A percentile compares a stretch with the other conserved stretches of the same genome.
These are phyloP conservation scores for Brachyopa scutellaris DNA, from an alignment of 2,888 invertebrate species.

Conservation along the genomic window DNA sequence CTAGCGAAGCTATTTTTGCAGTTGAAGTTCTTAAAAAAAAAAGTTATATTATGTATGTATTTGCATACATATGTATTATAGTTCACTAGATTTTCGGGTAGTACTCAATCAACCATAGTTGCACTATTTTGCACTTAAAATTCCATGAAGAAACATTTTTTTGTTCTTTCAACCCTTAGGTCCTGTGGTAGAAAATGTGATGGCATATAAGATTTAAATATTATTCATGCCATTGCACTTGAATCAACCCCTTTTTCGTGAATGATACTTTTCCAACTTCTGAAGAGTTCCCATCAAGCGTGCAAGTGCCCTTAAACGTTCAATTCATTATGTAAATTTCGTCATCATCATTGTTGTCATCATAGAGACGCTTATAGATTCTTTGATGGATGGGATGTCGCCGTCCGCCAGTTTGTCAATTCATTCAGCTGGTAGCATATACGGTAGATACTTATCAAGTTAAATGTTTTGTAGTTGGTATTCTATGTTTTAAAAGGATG, in stretches of 20 bases:
- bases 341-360: conserved; percentile 58
- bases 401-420: conserved; percentile 8
- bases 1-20: too few species aligned
- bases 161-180: background rate
- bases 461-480: background rate
- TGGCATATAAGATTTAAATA: conserved; percentile 46
- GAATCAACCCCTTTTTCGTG: conserved; percentile 48
- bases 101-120: too few species aligned
- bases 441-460: conserved; percentile 13
- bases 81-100: too few species aligned
- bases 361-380: conserved; percentile 25
- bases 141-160: background rate
- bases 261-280: conserved; percentile 35
- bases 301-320: conserved; percentile 66
- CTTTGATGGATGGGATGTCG: conserved; percentile 49
- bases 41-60: too few species aligned
- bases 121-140: background rate
- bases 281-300: conserved; percentile 49
- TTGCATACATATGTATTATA: too few species aligned
- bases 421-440: conserved; percentile 38
- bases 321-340: conserved; percentile 73
- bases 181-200: background rate
- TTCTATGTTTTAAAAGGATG: too few species aligned
- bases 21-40: too few species aligned
- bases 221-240: conserved; percentile 39